Percentiles rank a stretch among this genome's conserved stretches.
These are phyloP conservation scores for Tamias sibiricus DNA, from an alignment of 2,113 vertebrate species.

Conservation along the genomic window DNA sequence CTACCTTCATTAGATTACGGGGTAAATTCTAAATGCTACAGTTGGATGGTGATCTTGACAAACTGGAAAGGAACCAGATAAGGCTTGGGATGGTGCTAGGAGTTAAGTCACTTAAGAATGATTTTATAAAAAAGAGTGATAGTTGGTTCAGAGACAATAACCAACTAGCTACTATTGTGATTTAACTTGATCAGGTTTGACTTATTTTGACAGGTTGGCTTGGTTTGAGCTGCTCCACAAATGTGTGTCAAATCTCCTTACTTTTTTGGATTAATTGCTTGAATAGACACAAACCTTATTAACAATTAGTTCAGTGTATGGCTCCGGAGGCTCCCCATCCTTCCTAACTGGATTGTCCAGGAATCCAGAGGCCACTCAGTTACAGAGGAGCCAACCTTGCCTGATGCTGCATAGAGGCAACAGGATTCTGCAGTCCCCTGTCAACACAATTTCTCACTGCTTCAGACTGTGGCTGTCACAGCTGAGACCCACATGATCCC, in stretches of 20 bases:
- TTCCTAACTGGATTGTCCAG: not conserved
- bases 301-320: not conserved
- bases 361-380: not conserved
- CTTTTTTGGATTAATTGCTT: not conserved
- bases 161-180: not conserved
- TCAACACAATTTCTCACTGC: not conserved
- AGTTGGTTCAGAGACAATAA: not conserved
- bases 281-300: not conserved
- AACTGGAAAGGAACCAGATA: not conserved
- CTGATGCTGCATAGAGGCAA: not conserved
- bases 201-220: not conserved
- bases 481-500: not conserved
- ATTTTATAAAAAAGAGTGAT: not conserved
- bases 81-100: too few species aligned
- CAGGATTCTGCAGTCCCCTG: not conserved
- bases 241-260: not conserved
- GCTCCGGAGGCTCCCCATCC: not conserved
- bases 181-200: not conserved
- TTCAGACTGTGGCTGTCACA: not conserved
- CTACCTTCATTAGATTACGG: not conserved
- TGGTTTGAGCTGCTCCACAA: not conserved
- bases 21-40: not conserved
- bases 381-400: not conserved
- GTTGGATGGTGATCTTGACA: not conserved
- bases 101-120: not conserved